A percentile compares a stretch with the other conserved stretches of the same genome.
These are phyloP conservation scores for Dascillus cervinus DNA, from an alignment of 2,888 invertebrate species.

Conservation along the genomic window DNA sequence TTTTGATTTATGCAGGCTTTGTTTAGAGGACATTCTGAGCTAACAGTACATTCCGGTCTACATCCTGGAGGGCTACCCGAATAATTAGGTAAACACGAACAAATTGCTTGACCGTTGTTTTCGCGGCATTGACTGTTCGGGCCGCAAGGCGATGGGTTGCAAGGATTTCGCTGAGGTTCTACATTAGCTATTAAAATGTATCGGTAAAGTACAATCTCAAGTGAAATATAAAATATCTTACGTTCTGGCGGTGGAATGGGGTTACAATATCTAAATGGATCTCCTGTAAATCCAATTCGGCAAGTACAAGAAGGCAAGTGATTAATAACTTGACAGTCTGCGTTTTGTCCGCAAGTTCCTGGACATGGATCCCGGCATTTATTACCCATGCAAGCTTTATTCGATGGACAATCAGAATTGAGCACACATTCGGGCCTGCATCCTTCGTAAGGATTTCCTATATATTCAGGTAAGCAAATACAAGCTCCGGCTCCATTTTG, in stretches of 20 bases:
- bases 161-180: conserved; percentile 48
- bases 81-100: conserved; percentile 59
- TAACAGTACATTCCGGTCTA: conserved; percentile 62
- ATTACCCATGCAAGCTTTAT: conserved; percentile 58
- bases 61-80: conserved; percentile 60
- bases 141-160: conserved; percentile 72
- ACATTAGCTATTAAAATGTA: conserved; percentile 37
- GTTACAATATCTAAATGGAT: conserved; percentile 57
- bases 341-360: conserved; percentile 64
- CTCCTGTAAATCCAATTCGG: conserved; percentile 51
- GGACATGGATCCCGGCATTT: conserved; percentile 68
- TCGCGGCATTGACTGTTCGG: conserved; percentile 69
- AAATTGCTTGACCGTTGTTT: conserved; percentile 58
- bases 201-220: background rate
- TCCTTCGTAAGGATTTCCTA: conserved; percentile 57
- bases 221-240: conserved; percentile 22
- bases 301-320: conserved; percentile 67
- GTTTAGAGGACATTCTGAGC: conserved; percentile 59
- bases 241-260: conserved; percentile 26
- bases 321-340: conserved; percentile 64
- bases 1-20: conserved; percentile 59
- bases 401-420: conserved; percentile 61
- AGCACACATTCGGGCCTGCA: conserved; percentile 61
- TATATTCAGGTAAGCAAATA: conserved; percentile 51
- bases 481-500: conserved; percentile 51